Conservation (phyloP, 1,140 invertebrate genomes). For the Lucilia cuprina region DNA sequence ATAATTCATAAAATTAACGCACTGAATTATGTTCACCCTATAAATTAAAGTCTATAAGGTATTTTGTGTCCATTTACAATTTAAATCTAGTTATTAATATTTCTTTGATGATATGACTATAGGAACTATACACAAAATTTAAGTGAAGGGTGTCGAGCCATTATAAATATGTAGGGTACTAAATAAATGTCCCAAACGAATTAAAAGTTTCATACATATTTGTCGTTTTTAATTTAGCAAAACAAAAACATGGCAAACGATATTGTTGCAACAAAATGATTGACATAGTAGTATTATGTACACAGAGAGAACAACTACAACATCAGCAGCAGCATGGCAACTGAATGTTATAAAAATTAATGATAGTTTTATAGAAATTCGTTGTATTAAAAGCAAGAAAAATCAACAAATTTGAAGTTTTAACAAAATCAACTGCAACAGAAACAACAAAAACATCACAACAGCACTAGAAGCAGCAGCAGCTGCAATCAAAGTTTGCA, state of each 20-base stretch:
- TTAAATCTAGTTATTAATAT: no score
- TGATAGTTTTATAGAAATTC: background rate
- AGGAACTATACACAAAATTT: no score
- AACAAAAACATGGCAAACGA: background rate
- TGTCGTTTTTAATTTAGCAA: background rate
- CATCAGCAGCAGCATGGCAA: background rate
- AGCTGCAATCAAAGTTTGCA: slow-evolving; percentile 34
- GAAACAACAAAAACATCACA: background rate
- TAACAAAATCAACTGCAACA: background rate
- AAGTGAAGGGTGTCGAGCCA: no score
- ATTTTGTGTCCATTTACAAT: no score
- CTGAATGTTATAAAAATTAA: background rate
- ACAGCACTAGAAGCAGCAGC: background rate
- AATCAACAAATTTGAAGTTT: background rate
- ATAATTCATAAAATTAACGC: background rate
- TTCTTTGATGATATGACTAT: no score
- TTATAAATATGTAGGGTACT: background rate
- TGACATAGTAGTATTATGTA: background rate
- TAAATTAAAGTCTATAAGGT: no score
- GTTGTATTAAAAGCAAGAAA: background rate
- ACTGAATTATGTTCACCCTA: no score
- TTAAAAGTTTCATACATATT: background rate
- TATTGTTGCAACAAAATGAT: background rate
- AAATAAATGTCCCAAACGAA: background rate
- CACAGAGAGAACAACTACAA: background rate